A percentile compares a stretch with the other conserved stretches of the same genome.
phyloP scores from a whole-genome alignment of 2,888 invertebrate species.

The Drosophila picticornis region DNA sequence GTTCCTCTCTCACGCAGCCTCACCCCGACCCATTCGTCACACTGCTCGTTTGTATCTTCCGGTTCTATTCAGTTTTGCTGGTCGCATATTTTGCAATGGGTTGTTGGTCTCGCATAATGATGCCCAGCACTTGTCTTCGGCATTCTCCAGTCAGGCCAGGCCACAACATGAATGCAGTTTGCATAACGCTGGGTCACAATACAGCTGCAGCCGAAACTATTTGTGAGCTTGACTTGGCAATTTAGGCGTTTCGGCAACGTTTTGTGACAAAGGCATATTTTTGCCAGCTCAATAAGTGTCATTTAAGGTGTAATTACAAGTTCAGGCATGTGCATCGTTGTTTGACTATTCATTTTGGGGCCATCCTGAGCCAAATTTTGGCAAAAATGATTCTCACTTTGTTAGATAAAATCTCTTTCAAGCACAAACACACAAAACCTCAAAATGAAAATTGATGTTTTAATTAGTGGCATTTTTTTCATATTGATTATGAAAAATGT shows the following conservation, averaged over 20 bases:
- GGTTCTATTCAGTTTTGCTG: conserved; percentile 42
- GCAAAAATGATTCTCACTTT: background rate
- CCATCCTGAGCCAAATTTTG: background rate
- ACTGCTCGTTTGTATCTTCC: background rate
- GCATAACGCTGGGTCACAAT: conserved; percentile 65
- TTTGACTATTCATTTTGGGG: conserved; percentile 3
- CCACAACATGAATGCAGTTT: conserved; percentile 40
- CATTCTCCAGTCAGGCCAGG: conserved; percentile 18
- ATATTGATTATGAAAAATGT: background rate
- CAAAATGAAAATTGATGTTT: background rate
- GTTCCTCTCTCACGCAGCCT: background rate
- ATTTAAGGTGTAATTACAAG: conserved; percentile 61
- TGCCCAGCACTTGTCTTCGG: conserved; percentile 59
- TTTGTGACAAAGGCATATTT: conserved; percentile 33
- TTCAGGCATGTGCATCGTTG: conserved; percentile 19
- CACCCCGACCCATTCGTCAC: background rate
- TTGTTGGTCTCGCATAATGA: conserved; percentile 68
- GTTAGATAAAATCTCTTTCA: background rate
- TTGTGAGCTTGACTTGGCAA: conserved; percentile 32
- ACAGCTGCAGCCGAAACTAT: conserved; percentile 21
- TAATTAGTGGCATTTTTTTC: background rate
- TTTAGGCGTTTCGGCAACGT: conserved; percentile 50
- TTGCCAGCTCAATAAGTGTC: conserved; percentile 58
- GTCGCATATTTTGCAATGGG: conserved; percentile 60
- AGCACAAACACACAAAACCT: background rate